Percentiles rank a stretch among this genome's conserved stretches.
These are phyloP conservation scores for Lagodon rhomboides DNA, from an alignment of 2,797 vertebrate genomes.

Conservation along the genomic window DNA sequence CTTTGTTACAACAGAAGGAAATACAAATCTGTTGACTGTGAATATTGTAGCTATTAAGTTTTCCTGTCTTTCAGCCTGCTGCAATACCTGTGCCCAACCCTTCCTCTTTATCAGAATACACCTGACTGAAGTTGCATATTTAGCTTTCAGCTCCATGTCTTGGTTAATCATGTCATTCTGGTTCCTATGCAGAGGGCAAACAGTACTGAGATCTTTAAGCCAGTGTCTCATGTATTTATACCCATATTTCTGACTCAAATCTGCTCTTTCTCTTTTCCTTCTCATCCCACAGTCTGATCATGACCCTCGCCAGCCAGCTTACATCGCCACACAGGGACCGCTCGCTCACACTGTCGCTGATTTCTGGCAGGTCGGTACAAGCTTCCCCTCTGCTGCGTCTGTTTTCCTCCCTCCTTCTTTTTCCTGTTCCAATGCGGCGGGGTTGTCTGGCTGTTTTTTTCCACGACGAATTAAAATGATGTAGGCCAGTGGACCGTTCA, in stretches of 20 bases:
- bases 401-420: not conserved
- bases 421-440: not conserved
- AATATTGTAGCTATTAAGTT: no score
- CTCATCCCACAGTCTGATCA: slow-evolving; percentile 91
- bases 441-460: not conserved
- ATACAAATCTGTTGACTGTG: not conserved
- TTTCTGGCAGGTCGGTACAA: slow-evolving; percentile 95
- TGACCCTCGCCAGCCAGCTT: slow-evolving; percentile 95
- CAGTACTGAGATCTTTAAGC: not conserved
- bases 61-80: not conserved
- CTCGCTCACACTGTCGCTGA: slow-evolving; percentile 95
- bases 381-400: not conserved
- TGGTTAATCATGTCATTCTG: not conserved
- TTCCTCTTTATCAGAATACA: not conserved
- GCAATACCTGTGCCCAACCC: not conserved
- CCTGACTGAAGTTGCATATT: not conserved
- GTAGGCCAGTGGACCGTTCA: not conserved
- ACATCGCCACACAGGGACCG: slow-evolving; percentile 97
- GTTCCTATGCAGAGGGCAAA: not conserved
- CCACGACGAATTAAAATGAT: not conserved
- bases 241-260: not conserved
- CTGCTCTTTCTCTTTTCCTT: not conserved
- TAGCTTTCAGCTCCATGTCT: not conserved
- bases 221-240: not conserved
- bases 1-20: not conserved